Evolutionary conservation across 2,888 invertebrate genomes (phyloP).

Genomic region (Pammene fasciana): DNA sequence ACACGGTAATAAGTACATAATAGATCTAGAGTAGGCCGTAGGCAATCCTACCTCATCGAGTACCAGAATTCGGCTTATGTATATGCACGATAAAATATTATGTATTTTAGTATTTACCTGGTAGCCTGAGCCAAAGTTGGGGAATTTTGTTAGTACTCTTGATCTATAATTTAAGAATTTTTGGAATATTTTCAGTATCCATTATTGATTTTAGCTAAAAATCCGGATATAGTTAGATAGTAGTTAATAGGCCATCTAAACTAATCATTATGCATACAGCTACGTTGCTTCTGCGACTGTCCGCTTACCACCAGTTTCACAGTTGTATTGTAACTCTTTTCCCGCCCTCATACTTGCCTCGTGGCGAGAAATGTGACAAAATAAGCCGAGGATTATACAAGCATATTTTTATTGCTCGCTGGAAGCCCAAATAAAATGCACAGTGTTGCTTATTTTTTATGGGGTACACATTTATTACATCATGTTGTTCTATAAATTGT

Average conservation of each 20-base stretch:
- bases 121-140: too few relatives aligned
- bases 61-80: too few relatives aligned
- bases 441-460: conserved; percentile 1
- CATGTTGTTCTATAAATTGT: not conserved
- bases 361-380: conserved; percentile 25
- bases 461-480: not conserved
- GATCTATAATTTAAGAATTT: not conserved
- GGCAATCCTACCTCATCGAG: too few relatives aligned
- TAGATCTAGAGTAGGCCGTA: too few relatives aligned
- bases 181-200: too few relatives aligned
- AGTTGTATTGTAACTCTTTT: conserved; percentile 53
- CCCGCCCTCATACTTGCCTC: conserved; percentile 42
- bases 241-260: not conserved
- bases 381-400: conserved; percentile 31
- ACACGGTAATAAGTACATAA: too few relatives aligned
- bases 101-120: too few relatives aligned
- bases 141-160: too few relatives aligned
- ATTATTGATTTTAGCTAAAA: too few relatives aligned
- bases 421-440: conserved; percentile 19
- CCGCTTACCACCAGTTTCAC: conserved; percentile 54
- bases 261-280: conserved; percentile 59
- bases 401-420: conserved; percentile 23
- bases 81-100: too few relatives aligned
- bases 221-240: not conserved
- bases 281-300: conserved; percentile 60